Evolutionary conservation across 2,113 vertebrate species (phyloP), one percentile per base, ranked within the genome.

Genomic region (Agapornis roseicollis): DNA sequence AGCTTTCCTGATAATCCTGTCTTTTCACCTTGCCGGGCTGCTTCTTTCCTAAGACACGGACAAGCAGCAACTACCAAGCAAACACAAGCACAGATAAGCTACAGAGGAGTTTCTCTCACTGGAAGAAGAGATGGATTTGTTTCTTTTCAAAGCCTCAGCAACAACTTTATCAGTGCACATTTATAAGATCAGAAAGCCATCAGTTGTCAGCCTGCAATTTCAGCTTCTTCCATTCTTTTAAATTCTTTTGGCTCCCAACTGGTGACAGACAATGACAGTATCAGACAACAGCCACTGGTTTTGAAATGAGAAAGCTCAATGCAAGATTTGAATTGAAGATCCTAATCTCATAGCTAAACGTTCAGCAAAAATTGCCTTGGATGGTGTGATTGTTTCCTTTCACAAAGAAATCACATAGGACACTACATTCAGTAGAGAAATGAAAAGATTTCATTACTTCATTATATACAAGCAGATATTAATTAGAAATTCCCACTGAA

Each of bases 371-470:
- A 50, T 37, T 56, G n/a, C 11, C 35, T 65, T 8, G 7, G 24
- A 11, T 19, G 18, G 25, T 35, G 24, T 5, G 29, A 61, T 2
- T 68, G 52, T 56, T 92, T 39, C 60, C 53, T 52, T 46, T 39
- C 47, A 88, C 35, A 72, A 49, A 35, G 41, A 78, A 46, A 66
- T 50, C 50, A 55, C 42, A 66, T 7, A 42, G 68, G 70, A 74
- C 0, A 0, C 3, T 63, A 74, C 9, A 3, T 23, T 73, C 72
- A 70, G 20, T 10, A 49, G 11, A 79, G 55, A 9, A 78, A 70
- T 25, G 14, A 85, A 85, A 65, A 89, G 33, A 35, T 39, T 58
- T 93, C 52, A 52, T 84, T 64, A 69, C 18, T 61, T 81, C 25
- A 58, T 84, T 31, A 64, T 27, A 55, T 10, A 49, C 13, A 89